Percentiles rank a stretch among this genome's conserved stretches.
These are phyloP conservation scores for Julus scanicus DNA, from an alignment of 2,888 invertebrate genomes.

Conservation along the genomic window DNA sequence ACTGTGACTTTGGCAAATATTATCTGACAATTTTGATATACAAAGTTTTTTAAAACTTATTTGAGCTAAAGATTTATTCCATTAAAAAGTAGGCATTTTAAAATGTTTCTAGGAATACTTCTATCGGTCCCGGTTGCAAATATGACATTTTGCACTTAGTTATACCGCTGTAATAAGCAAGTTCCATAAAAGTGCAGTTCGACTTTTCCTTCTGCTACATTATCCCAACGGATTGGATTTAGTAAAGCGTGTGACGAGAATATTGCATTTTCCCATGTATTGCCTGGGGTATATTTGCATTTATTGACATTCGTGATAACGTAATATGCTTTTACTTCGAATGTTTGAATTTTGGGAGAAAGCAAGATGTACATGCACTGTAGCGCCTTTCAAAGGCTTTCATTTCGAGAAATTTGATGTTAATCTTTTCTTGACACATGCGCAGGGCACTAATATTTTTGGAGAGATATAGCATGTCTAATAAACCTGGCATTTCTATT, in stretches of 20 bases:
- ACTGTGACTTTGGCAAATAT: too few species aligned
- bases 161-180: neutral
- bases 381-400: neutral
- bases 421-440: constrained; percentile 1
- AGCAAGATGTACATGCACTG: neutral
- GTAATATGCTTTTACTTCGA: neutral
- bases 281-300: neutral
- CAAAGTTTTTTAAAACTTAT: too few species aligned
- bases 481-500: neutral
- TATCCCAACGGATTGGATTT: constrained; percentile 30
- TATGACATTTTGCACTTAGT: neutral
- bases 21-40: too few species aligned
- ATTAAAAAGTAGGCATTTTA: neutral
- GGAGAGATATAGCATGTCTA: neutral
- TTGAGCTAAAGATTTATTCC: neutral
- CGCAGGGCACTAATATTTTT: neutral
- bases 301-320: constrained; percentile 35
- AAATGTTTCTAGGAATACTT: neutral
- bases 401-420: neutral
- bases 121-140: neutral
- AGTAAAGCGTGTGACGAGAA: constrained; percentile 40
- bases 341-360: neutral
- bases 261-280: constrained; percentile 1
- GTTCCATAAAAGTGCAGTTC: constrained; percentile 3
- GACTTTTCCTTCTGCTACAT: neutral